A percentile compares a stretch with the other conserved stretches of the same genome.
phyloP scores from a whole-genome alignment of 2,113 vertebrate species.

The Eptatretus burgeri region DNA sequence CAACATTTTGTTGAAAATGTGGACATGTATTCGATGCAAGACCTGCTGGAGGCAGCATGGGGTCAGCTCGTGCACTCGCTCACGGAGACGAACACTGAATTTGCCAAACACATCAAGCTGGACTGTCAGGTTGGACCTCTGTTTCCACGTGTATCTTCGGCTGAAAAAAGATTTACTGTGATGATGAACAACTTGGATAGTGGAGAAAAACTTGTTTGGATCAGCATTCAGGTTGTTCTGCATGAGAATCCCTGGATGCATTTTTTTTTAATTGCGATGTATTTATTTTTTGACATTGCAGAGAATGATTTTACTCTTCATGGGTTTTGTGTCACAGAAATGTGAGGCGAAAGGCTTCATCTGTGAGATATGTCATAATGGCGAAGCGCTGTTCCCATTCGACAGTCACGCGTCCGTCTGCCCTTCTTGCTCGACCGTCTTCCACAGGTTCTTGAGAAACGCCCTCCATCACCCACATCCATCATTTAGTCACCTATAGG shows the following conservation, averaged over 20 bases:
- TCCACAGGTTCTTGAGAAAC: conserved; percentile 46
- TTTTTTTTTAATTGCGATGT: background rate
- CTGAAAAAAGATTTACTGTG: background rate
- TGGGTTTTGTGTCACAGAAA: conserved; percentile 19
- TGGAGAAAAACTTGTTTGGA: no score
- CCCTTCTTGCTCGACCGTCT: conserved; percentile 59
- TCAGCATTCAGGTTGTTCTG: no score
- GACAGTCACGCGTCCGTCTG: conserved; percentile 93
- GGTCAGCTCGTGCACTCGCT: conserved; percentile 64
- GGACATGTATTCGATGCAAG: conserved; percentile 91
- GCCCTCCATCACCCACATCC: background rate
- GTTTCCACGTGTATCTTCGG: background rate
- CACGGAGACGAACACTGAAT: conserved; percentile 73
- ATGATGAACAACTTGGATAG: no score
- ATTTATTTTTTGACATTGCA: background rate
- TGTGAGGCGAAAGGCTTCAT: conserved; percentile 94
- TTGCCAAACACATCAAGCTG: conserved; percentile 93
- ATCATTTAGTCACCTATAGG: background rate
- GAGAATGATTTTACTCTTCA: background rate
- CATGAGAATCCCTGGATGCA: background rate
- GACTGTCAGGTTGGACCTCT: conserved; percentile 41
- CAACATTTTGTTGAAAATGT: conserved; percentile 98
- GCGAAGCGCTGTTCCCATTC: conserved; percentile 77
- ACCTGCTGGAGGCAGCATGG: conserved; percentile 50
- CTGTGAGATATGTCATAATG: conserved; percentile 88